phyloP scores from a whole-genome alignment of 2,888 invertebrate species.

The Saturnia pavonia region DNA sequence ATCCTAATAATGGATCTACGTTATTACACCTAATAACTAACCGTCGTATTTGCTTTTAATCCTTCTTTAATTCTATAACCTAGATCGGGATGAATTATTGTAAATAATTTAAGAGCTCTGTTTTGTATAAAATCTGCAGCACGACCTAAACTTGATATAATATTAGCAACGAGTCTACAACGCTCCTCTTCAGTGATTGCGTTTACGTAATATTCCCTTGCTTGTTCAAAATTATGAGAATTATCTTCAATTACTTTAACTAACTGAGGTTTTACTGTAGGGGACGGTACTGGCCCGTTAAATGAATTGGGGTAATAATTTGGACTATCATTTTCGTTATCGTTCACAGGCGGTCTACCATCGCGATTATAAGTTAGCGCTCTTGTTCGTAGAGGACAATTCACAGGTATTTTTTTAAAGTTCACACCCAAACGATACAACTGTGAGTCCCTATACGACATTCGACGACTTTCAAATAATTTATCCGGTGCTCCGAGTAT shows the following conservation, averaged over 20 bases:
- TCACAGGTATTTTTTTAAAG: slow-evolving; percentile 55
- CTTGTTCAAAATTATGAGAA: slow-evolving; percentile 14
- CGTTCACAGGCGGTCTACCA: slow-evolving; percentile 84
- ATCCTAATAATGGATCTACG: neutral
- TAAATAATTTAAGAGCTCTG: slow-evolving; percentile 15
- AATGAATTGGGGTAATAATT: slow-evolving; percentile 98
- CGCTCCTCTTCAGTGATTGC: slow-evolving; percentile 15
- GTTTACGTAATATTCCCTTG: slow-evolving; percentile 12
- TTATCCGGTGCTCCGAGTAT: slow-evolving; percentile 59
- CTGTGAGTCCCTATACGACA: slow-evolving; percentile 56
- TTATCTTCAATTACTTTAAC: slow-evolving; percentile 15
- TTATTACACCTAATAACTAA: neutral
- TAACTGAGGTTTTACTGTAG: slow-evolving; percentile 55
- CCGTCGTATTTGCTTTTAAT: neutral
- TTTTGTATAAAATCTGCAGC: neutral
- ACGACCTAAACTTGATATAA: neutral
- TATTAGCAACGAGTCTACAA: slow-evolving; percentile 11
- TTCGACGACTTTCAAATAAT: slow-evolving; percentile 50
- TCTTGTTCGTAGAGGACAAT: slow-evolving; percentile 50
- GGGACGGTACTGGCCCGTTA: slow-evolving; percentile 87
- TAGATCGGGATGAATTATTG: slow-evolving; percentile 15
- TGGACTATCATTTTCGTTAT: slow-evolving; percentile 92
- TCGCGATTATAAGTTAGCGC: slow-evolving; percentile 49
- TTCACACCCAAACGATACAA: slow-evolving; percentile 60
- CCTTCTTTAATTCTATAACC: slow-evolving; percentile 6